These are phyloP conservation scores for Rotaria magnacalcarata DNA, from an alignment of 2,888 invertebrate genomes.

Conservation along the genomic window DNA sequence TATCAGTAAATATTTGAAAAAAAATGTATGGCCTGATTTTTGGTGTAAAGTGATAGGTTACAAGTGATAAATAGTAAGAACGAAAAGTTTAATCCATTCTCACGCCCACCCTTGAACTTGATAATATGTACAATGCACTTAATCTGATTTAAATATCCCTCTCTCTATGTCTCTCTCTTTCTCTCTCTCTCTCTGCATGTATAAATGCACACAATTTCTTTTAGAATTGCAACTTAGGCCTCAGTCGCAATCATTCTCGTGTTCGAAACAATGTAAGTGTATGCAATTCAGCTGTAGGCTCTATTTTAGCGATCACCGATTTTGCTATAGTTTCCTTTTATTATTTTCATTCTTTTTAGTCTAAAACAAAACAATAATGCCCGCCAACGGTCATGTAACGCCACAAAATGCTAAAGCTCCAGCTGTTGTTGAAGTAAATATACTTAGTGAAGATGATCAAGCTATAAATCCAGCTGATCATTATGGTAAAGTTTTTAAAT, in stretches of 20 bases:
- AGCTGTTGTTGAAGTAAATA: constrained; percentile 7
- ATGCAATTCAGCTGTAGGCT: no score
- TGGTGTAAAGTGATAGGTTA: not conserved
- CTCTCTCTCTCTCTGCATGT: not conserved
- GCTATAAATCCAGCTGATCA: constrained; percentile 6
- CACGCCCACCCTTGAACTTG: no score
- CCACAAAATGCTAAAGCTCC: not conserved
- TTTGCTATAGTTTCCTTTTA: no score
- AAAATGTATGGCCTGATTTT: not conserved
- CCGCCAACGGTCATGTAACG: not conserved
- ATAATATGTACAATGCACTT: not conserved
- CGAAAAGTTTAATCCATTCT: not conserved
- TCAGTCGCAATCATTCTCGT: no score
- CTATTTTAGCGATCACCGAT: not conserved
- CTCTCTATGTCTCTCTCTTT: not conserved
- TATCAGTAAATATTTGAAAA: not conserved
- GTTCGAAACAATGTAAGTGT: no score
- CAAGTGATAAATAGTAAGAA: not conserved
- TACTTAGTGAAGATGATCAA: not conserved
- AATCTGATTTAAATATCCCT: not conserved
- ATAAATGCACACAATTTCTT: not conserved
- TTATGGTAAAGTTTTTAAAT: not conserved
- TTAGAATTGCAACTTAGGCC: no score
- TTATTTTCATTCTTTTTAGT: not conserved
- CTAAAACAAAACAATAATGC: not conserved